phyloP scores from a whole-genome alignment of 1,140 invertebrate species.

The Zaprionus capensis region DNA sequence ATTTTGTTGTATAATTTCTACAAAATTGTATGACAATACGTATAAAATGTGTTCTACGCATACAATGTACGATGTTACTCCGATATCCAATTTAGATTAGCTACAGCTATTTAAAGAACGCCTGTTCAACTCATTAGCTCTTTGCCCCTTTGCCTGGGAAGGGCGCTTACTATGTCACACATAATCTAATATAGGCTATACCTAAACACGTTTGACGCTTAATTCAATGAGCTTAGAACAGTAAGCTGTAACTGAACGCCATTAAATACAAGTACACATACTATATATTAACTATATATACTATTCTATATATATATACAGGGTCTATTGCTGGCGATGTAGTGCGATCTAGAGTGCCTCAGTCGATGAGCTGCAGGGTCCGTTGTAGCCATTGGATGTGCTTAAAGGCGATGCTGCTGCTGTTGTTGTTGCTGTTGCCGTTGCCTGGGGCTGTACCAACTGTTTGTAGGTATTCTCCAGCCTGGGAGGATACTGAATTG shows the following conservation, averaged over 20 bases:
- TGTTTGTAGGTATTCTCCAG: slow-evolving; percentile 67
- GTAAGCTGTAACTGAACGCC: slow-evolving; percentile 49
- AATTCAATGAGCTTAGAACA: slow-evolving; percentile 66
- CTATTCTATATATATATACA: slow-evolving; percentile 4
- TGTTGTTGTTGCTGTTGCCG: slow-evolving; percentile 17
- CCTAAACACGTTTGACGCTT: slow-evolving; percentile 77
- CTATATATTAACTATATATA: slow-evolving; percentile 5
- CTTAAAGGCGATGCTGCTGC: slow-evolving; percentile 27
- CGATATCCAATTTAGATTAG: slow-evolving; percentile 12
- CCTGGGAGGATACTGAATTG: slow-evolving; percentile 68
- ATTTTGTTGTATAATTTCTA: slow-evolving; percentile 66
- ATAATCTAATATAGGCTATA: slow-evolving; percentile 71
- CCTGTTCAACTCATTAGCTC: slow-evolving; percentile 44
- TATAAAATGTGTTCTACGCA: slow-evolving; percentile 65
- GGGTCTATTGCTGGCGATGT: slow-evolving; percentile 27
- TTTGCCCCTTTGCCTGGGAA: slow-evolving; percentile 3
- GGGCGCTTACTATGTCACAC: slow-evolving; percentile 76
- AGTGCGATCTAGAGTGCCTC: slow-evolving; percentile 70
- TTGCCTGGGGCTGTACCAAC: slow-evolving; percentile 60
- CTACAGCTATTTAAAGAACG: slow-evolving; percentile 15
- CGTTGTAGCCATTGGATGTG: slow-evolving; percentile 66
- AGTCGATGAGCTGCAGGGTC: slow-evolving; percentile 82
- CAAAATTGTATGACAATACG: slow-evolving; percentile 75
- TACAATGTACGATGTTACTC: slow-evolving; percentile 57
- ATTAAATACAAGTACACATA: slow-evolving; percentile 28